These are phyloP conservation scores for Cryptocephalus moraei DNA, from an alignment of 2,888 invertebrate genomes.

Conservation along the genomic window DNA sequence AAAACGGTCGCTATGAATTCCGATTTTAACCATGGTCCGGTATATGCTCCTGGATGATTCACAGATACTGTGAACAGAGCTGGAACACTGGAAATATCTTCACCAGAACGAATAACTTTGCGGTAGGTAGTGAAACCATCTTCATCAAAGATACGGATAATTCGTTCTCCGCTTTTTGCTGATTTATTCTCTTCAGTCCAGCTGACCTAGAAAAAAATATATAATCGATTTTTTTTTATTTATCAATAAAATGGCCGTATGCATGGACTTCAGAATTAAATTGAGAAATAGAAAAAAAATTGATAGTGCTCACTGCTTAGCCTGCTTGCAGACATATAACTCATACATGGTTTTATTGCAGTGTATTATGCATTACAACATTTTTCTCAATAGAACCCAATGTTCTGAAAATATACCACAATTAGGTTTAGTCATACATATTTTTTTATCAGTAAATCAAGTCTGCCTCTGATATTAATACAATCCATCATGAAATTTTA, in stretches of 20 bases:
- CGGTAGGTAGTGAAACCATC: constrained; percentile 82
- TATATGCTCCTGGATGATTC: constrained; percentile 72
- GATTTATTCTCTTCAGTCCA: constrained; percentile 85
- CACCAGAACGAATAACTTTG: constrained; percentile 68
- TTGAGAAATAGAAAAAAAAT: too few relatives aligned
- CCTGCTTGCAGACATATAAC: too few relatives aligned
- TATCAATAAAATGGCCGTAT: neutral
- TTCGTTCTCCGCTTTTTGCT: constrained; percentile 71
- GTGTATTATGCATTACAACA: too few relatives aligned
- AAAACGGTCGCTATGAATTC: constrained; percentile 77
- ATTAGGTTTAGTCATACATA: too few relatives aligned
- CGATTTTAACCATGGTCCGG: constrained; percentile 87
- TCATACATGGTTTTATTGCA: too few relatives aligned
- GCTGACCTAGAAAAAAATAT: constrained; percentile 56
- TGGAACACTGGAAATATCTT: constrained; percentile 54
- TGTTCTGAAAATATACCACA: too few relatives aligned
- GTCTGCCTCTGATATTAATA: too few relatives aligned
- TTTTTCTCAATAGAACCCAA: too few relatives aligned
- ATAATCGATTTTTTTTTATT: neutral
- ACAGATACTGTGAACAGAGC: constrained; percentile 62
- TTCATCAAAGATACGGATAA: constrained; percentile 78
- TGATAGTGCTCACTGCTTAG: too few relatives aligned
- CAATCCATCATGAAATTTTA: too few relatives aligned
- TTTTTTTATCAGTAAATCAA: too few relatives aligned
- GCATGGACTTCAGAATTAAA: neutral